Evolutionary conservation across 2,797 vertebrate species (phyloP).

Genomic region (Malurus splendens): DNA sequence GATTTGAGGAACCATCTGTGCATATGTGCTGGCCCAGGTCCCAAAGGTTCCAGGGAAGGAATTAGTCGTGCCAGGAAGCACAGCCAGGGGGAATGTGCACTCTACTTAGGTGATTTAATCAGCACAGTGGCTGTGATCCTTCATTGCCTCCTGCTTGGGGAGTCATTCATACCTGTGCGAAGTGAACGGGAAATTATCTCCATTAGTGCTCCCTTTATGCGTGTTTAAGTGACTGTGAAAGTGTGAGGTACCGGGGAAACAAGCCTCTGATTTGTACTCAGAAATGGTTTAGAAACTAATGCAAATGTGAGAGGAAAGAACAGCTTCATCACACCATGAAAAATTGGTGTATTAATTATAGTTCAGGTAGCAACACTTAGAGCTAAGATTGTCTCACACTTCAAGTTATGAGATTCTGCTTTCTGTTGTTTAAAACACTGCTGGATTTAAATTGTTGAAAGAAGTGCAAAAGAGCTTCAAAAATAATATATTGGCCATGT

Average conservation of each 20-base stretch:
- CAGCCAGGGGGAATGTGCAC: not conserved
- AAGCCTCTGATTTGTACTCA: conserved; percentile 3
- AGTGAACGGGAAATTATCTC: conserved; percentile 8
- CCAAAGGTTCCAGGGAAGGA: not conserved
- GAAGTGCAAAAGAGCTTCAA: not conserved
- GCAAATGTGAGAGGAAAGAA: not conserved
- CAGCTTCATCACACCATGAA: not conserved
- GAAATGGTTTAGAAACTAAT: not conserved
- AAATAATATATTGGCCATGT: not conserved
- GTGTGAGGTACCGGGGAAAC: not conserved
- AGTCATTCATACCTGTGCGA: not conserved
- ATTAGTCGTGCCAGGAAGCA: conserved; percentile 10
- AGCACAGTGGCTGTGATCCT: conserved; percentile 24
- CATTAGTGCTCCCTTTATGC: conserved; percentile 15
- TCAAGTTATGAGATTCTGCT: not conserved
- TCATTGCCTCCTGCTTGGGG: not conserved
- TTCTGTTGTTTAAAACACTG: not conserved
- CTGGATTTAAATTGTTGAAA: not conserved
- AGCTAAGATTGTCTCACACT: not conserved
- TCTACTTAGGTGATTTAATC: conserved; percentile 16
- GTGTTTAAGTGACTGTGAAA: conserved; percentile 40
- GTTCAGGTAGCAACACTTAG: not conserved
- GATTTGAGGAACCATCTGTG: not conserved
- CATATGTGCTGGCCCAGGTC: not conserved
- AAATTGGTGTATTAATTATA: not conserved